Conservation (phyloP, 1,140 invertebrate genomes). For the Drosophila repleta region DNA sequence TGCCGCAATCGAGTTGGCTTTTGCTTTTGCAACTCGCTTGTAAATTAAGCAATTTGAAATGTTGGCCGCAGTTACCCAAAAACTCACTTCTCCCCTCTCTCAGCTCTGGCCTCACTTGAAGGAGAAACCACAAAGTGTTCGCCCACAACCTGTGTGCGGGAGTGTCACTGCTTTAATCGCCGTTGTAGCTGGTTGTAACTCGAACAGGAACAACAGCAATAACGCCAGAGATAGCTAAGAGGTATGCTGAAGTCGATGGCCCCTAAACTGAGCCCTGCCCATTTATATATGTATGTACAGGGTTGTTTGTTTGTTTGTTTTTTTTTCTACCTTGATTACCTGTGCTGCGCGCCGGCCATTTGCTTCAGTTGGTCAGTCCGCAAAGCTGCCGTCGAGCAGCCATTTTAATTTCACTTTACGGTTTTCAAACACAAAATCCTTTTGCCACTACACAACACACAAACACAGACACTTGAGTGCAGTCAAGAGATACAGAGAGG, state of each 20-base stretch:
- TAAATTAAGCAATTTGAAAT: constrained; percentile 82
- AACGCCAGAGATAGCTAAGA: constrained; percentile 29
- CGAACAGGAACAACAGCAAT: constrained; percentile 29
- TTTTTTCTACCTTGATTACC: constrained; percentile 46
- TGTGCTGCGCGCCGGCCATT: constrained; percentile 67
- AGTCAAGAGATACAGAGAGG: neutral
- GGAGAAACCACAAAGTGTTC: constrained; percentile 52
- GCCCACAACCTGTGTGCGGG: constrained; percentile 68
- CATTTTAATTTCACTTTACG: constrained; percentile 82
- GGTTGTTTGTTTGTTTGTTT: too few relatives aligned
- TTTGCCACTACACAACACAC: constrained; percentile 49
- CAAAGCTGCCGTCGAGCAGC: constrained; percentile 50
- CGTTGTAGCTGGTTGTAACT: constrained; percentile 68
- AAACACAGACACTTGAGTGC: constrained; percentile 9
- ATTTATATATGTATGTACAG: neutral
- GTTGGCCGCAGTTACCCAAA: constrained; percentile 52
- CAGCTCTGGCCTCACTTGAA: neutral
- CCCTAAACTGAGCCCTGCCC: constrained; percentile 39
- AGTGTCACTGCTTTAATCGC: constrained; percentile 76
- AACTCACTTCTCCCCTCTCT: neutral
- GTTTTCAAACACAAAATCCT: constrained; percentile 79
- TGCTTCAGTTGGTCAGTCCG: constrained; percentile 62
- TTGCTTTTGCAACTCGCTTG: constrained; percentile 66
- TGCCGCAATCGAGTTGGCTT: constrained; percentile 32
- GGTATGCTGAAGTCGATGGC: constrained; percentile 66